These are phyloP conservation scores for Pipistrellus kuhlii DNA, from an alignment of 2,797 vertebrate genomes.

Conservation along the genomic window DNA sequence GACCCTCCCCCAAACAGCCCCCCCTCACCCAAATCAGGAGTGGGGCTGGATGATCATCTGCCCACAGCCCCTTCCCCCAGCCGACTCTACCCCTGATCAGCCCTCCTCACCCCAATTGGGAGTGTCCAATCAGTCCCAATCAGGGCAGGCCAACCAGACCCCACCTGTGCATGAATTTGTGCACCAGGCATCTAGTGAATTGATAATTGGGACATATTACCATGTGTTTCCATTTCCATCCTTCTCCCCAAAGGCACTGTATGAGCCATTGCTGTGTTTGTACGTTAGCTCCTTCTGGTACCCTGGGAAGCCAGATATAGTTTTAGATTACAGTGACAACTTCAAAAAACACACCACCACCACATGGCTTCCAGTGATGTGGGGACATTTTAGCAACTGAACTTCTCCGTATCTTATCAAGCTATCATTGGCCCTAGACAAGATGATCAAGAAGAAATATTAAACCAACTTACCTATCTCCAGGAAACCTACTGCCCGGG, in stretches of 20 bases:
- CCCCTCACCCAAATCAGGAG: no score
- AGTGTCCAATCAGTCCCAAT: no score
- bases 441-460: neutral
- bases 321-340: neutral
- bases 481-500: conserved; percentile 87
- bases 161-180: no score
- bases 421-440: neutral
- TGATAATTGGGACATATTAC: conserved; percentile 80
- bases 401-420: neutral
- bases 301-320: conserved; percentile 83
- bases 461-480: conserved; percentile 87
- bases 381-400: neutral
- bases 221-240: conserved; percentile 91
- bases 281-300: conserved; percentile 93
- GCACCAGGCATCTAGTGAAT: neutral
- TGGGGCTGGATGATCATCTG: fast-evolving
- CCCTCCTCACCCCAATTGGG: fast-evolving
- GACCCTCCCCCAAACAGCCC: no score
- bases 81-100: no score
- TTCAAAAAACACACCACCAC: neutral
- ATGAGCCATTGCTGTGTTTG: conserved; percentile 92
- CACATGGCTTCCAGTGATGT: neutral
- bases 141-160: no score
- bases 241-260: conserved; percentile 91
- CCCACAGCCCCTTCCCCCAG: no score